Conservation (phyloP, 2,888 invertebrate genomes). For the Kuschelorhynchus macadamiae region DNA sequence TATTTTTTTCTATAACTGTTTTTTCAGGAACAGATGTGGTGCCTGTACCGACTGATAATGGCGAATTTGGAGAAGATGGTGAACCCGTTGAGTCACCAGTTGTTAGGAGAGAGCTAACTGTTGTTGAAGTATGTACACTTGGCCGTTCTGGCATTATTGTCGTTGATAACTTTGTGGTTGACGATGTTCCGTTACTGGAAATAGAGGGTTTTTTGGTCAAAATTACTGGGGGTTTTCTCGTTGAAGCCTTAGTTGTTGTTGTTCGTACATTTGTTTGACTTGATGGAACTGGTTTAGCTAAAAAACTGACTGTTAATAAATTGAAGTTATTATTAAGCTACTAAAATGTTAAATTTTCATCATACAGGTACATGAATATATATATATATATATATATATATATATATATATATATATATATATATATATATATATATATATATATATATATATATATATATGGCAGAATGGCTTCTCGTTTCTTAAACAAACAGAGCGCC, state of each 20-base stretch:
- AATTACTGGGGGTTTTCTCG: slow-evolving; percentile 57
- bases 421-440: too few relatives aligned
- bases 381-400: too few relatives aligned
- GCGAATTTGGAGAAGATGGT: not conserved
- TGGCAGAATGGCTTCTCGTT: too few relatives aligned
- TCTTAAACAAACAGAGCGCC: too few relatives aligned
- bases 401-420: too few relatives aligned
- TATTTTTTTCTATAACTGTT: slow-evolving; percentile 53
- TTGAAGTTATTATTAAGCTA: too few relatives aligned
- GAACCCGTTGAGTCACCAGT: slow-evolving; percentile 22
- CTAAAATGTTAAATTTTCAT: too few relatives aligned
- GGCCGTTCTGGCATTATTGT: slow-evolving; percentile 53
- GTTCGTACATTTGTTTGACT: slow-evolving; percentile 26
- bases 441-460: too few relatives aligned
- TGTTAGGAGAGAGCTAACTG: not conserved
- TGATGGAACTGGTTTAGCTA: slow-evolving; percentile 27
- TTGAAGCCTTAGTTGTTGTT: slow-evolving; percentile 56
- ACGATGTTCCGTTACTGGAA: slow-evolving; percentile 28
- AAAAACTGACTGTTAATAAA: too few relatives aligned
- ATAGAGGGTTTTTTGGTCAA: slow-evolving; percentile 46
- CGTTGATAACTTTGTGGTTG: slow-evolving; percentile 56
- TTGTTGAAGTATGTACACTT: not conserved
- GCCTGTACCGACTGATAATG: slow-evolving; percentile 1
- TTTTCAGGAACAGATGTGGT: too few relatives aligned
- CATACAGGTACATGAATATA: too few relatives aligned